phyloP scores from a whole-genome alignment of 2,113 vertebrate genomes.

The Melanocharis versteri region DNA sequence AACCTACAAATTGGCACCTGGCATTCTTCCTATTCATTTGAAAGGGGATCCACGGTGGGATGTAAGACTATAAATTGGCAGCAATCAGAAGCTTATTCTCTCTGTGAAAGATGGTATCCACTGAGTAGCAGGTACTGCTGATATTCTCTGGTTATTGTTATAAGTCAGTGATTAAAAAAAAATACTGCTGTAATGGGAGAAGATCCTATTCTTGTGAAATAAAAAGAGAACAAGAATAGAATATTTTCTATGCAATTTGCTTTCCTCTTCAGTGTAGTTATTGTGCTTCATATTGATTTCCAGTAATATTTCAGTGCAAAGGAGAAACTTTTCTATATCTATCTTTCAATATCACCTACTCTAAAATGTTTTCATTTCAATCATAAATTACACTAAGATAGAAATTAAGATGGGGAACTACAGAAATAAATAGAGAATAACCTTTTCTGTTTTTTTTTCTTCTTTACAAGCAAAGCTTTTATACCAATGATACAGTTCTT shows the following conservation, averaged over 20 bases:
- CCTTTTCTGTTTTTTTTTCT: background rate
- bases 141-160: background rate
- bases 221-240: background rate
- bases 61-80: background rate
- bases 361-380: background rate
- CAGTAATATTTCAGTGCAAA: background rate
- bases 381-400: background rate
- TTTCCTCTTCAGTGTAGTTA: background rate
- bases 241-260: background rate
- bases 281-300: background rate
- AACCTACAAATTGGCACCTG: background rate
- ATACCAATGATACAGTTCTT: background rate
- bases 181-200: background rate
- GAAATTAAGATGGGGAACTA: background rate
- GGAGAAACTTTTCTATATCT: background rate
- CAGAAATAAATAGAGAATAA: background rate
- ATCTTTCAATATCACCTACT: background rate
- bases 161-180: background rate
- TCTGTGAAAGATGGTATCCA: background rate
- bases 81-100: background rate
- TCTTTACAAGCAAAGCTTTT: fast-evolving
- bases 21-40: background rate
- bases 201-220: background rate
- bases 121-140: background rate
- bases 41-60: background rate